phyloP scores from a whole-genome alignment of 2,113 vertebrate genomes.

The Rhodinocichla rosea region DNA sequence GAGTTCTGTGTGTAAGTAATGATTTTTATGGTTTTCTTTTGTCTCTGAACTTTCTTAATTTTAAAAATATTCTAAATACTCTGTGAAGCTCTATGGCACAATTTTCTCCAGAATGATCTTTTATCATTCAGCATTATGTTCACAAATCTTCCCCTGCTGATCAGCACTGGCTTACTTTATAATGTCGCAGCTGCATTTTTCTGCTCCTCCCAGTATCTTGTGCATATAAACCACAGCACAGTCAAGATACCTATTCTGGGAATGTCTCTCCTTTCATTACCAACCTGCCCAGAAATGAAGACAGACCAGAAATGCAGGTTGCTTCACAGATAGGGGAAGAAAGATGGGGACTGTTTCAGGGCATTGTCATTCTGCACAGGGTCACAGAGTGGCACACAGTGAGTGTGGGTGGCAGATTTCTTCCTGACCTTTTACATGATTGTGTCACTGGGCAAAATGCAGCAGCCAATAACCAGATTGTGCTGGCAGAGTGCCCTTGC shows the following conservation, averaged over 20 bases:
- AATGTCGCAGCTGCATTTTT: not conserved
- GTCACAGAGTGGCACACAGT: not conserved
- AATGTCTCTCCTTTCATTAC: not conserved
- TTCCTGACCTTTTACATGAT: not conserved
- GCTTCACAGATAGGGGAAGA: not conserved
- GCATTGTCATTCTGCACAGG: not conserved
- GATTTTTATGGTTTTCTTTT: not conserved
- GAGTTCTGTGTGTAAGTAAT: not conserved
- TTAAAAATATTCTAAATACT: not conserved
- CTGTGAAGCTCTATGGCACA: not conserved
- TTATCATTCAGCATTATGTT: not conserved
- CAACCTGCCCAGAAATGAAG: not conserved
- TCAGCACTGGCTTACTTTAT: not conserved
- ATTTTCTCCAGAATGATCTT: not conserved
- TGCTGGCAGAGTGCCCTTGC: not conserved
- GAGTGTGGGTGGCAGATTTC: not conserved
- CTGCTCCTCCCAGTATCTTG: not conserved
- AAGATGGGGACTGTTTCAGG: not conserved
- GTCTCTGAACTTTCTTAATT: not conserved
- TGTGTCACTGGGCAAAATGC: not conserved
- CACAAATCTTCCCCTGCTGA: not conserved
- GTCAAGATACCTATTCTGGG: not conserved
- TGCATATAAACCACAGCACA: not conserved
- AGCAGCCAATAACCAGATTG: not conserved
- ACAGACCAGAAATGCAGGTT: not conserved